Evolutionary conservation across 2,888 invertebrate species (phyloP).

Genomic region (Athalia circularis): DNA sequence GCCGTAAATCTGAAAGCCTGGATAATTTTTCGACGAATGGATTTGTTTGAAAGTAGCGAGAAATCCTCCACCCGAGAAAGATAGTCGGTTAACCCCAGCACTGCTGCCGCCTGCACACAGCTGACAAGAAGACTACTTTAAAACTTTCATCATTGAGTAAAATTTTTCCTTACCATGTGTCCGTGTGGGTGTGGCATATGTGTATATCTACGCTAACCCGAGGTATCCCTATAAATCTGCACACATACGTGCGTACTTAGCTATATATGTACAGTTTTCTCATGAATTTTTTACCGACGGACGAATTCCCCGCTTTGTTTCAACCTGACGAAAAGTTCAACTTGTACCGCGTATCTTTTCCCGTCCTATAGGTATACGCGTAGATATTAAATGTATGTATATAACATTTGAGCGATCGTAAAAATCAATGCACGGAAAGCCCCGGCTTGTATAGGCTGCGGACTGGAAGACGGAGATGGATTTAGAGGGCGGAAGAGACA

Average conservation of each 20-base stretch:
- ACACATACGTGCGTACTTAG: no score
- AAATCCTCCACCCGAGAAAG: neutral
- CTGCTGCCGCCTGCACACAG: slow-evolving; percentile 13
- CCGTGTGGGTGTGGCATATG: no score
- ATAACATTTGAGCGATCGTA: neutral
- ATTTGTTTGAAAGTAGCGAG: slow-evolving; percentile 26
- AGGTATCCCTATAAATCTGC: no score
- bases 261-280: neutral
- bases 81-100: slow-evolving; percentile 18
- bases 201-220: no score
- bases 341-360: neutral
- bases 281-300: slow-evolving; percentile 27
- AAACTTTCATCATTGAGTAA: slow-evolving; percentile 32
- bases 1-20: slow-evolving; percentile 24
- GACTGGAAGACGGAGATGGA: slow-evolving; percentile 22
- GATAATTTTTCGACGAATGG: slow-evolving; percentile 30
- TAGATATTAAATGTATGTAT: neutral
- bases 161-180: neutral
- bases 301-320: slow-evolving; percentile 30
- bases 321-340: slow-evolving; percentile 19
- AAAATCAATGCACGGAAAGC: slow-evolving; percentile 39
- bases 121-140: slow-evolving; percentile 33
- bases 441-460: slow-evolving; percentile 26
- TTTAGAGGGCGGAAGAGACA: slow-evolving; percentile 17
- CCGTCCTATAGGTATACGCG: neutral